phyloP scores from a whole-genome alignment of 2,113 vertebrate species.

The Elaphurus davidianus region DNA sequence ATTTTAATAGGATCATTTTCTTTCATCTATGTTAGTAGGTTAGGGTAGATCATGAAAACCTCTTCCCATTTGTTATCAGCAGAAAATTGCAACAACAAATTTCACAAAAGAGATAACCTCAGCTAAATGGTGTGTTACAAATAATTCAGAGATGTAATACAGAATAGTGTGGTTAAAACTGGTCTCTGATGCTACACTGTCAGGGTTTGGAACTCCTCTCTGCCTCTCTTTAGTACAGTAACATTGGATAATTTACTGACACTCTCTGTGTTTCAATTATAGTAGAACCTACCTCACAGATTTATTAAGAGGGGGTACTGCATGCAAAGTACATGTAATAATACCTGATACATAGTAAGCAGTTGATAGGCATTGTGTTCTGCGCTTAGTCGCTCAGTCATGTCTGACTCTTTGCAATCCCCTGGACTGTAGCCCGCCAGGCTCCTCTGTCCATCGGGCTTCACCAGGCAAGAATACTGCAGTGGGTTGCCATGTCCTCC shows the following conservation, averaged over 20 bases:
- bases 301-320: background rate
- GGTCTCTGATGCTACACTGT: background rate
- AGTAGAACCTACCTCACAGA: background rate
- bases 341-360: background rate
- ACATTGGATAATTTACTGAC: background rate
- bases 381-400: background rate
- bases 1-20: background rate
- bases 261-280: background rate
- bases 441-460: background rate
- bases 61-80: background rate
- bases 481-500: background rate
- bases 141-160: background rate
- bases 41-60: background rate
- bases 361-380: background rate
- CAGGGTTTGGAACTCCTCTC: background rate
- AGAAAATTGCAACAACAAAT: slow-evolving; percentile 11
- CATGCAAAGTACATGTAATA: background rate
- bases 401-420: background rate
- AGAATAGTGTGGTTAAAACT: background rate
- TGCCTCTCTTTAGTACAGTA: background rate
- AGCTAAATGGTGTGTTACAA: background rate
- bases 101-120: background rate
- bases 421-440: background rate
- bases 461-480: background rate
- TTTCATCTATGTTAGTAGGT: background rate